Conservation (phyloP, 1,140 invertebrate species). For the Ceratosolen fusciceps region DNA sequence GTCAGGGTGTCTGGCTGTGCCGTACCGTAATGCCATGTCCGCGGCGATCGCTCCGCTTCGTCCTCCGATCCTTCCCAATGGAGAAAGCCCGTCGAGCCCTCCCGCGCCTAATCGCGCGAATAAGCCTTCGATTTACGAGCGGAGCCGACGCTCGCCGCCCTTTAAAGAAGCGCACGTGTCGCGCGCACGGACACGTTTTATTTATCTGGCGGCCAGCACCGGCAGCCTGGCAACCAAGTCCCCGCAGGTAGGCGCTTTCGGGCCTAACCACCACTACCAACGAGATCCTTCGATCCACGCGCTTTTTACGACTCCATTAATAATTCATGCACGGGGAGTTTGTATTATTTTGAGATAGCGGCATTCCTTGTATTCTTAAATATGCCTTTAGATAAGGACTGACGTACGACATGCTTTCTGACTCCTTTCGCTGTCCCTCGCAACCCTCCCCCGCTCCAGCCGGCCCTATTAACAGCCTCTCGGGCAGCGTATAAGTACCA, state of each 20-base stretch:
- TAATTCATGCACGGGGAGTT: slow-evolving; percentile 1
- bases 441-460: too few species aligned
- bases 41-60: too few species aligned
- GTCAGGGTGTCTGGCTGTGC: neutral
- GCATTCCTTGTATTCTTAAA: neutral
- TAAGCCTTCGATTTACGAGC: slow-evolving; percentile 48
- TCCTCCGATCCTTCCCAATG: neutral
- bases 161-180: slow-evolving; percentile 31
- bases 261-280: too few species aligned
- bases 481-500: too few species aligned
- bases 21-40: too few species aligned
- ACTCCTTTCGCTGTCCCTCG: too few species aligned
- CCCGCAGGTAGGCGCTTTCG: neutral
- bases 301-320: slow-evolving; percentile 3
- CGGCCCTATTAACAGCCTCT: too few species aligned
- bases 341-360: neutral
- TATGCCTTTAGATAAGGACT: neutral
- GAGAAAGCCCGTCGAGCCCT: too few species aligned
- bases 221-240: too few species aligned
- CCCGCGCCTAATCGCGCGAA: slow-evolving; percentile 42
- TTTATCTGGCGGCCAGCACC: slow-evolving; percentile 34
- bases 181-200: slow-evolving; percentile 36
- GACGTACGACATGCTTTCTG: too few species aligned
- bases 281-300: too few species aligned
- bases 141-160: slow-evolving; percentile 22